phyloP scores from a whole-genome alignment of 2,797 vertebrate genomes.

The Champsocephalus esox region DNA sequence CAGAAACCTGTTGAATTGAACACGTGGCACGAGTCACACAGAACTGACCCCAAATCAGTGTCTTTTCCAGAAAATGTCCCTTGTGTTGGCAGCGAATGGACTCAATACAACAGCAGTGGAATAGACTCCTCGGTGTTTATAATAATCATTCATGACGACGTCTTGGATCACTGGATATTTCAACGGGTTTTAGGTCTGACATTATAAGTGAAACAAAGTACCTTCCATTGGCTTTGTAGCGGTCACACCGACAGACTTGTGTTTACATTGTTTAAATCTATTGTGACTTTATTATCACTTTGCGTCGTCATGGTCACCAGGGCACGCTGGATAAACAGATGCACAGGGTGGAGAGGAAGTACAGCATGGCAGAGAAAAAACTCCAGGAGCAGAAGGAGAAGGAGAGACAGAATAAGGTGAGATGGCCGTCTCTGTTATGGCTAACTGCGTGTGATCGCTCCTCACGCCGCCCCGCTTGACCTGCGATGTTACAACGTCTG shows the following conservation, averaged over 20 bases:
- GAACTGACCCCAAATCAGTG: neutral
- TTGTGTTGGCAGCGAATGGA: neutral
- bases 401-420: slow-evolving; percentile 79
- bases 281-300: neutral
- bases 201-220: neutral
- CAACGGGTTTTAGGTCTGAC: neutral
- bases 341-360: slow-evolving; percentile 72
- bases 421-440: neutral
- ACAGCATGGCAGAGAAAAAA: slow-evolving; percentile 73
- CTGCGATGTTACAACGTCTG: too few species aligned
- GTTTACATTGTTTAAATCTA: too few species aligned
- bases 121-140: too few species aligned
- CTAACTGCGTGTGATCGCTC: too few species aligned
- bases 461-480: too few species aligned
- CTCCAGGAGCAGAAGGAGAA: slow-evolving; percentile 79
- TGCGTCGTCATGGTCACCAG: slow-evolving; percentile 48
- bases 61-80: neutral
- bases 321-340: slow-evolving; percentile 73
- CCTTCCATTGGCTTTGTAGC: neutral
- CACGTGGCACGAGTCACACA: neutral
- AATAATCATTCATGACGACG: too few species aligned
- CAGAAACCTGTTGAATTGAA: neutral
- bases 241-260: neutral
- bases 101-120: too few species aligned
- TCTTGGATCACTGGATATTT: too few species aligned